Evolutionary conservation across 2,797 vertebrate genomes (phyloP).

Genomic region (Onychomys leucogaster): DNA sequence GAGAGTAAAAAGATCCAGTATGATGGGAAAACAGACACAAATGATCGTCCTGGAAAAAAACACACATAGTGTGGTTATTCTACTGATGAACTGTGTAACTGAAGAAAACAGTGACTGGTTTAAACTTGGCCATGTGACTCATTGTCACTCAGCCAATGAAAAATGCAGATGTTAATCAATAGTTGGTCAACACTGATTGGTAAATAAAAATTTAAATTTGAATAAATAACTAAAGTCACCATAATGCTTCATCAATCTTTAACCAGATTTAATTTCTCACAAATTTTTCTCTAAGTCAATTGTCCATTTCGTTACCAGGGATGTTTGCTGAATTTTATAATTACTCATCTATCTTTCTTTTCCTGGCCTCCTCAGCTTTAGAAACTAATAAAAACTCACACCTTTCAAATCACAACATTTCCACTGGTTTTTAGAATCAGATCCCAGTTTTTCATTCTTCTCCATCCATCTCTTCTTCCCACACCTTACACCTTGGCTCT

Average conservation of each 20-base stretch:
- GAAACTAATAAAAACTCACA: neutral
- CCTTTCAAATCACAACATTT: neutral
- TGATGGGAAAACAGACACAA: neutral
- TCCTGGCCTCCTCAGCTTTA: neutral
- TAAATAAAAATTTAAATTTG: slow-evolving; percentile 40
- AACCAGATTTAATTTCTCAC: slow-evolving; percentile 8
- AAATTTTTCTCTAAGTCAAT: slow-evolving; percentile 30
- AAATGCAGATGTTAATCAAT: neutral
- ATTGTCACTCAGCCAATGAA: neutral
- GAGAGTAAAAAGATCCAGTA: neutral
- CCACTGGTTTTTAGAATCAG: neutral
- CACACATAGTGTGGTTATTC: neutral
- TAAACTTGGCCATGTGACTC: neutral
- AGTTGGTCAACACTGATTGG: neutral
- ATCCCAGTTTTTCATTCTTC: neutral
- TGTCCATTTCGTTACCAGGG: neutral
- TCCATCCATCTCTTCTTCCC: slow-evolving; percentile 16
- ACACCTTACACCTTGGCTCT: neutral
- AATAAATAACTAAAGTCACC: neutral
- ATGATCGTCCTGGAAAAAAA: neutral
- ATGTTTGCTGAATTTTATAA: slow-evolving; percentile 6
- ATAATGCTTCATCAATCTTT: slow-evolving; percentile 14
- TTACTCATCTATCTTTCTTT: neutral
- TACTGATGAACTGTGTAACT: neutral
- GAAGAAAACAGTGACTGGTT: neutral